Base-by-base conservation (phyloP, 2,113 vertebrate genomes). In the Larimichthys polyactis region DNA sequence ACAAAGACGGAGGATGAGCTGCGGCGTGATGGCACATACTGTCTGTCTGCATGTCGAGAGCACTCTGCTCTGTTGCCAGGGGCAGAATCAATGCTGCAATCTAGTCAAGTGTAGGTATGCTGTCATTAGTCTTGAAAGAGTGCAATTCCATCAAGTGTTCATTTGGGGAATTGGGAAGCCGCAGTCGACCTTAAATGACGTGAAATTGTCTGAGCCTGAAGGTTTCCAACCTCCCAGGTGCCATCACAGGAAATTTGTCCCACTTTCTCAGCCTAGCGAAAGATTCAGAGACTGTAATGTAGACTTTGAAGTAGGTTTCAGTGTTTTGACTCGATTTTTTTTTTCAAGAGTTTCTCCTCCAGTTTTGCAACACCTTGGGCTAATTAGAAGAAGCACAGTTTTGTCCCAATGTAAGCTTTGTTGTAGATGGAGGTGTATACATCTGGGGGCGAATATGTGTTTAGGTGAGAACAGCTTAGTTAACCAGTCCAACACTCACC, bases 61-160 rank as follows among this genome's bases (percentile, higher is more conserved):
- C 71, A 54, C 88, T 93, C 57, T 67, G 49, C 72, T 80, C 49
- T 11, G 72, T 87, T 84, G 86, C 87, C 78, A 54, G 74, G 75
- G 87, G 82, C 69, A 78, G 70, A 92, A 90, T 94, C 79, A 71
- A 92, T 92, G 90, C 88, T 67, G 83, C 93, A 87, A 93, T 92
- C 90, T 87, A 77, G 81, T 93, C 78, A 84, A 92, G 91, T 89
- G 88, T 81, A 79, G 82, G 82, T 83, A 82, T 78, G 80, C 82
- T 72, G 87, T 89, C 87, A 90, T 89, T 87, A 89, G 75, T 79
- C 58, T 40, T 83, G 82, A 94, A 91, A 90, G 91, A 89, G 75
- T 54, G 82, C 78, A 88, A 80, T 93, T 91, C 78, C 85, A 87
- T 92, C 89, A 92, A 92, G 91, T 92, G 81, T 89, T 92, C 89